Base-by-base conservation (phyloP, 2,797 vertebrate genomes). In the Eptatretus atami region DNA sequence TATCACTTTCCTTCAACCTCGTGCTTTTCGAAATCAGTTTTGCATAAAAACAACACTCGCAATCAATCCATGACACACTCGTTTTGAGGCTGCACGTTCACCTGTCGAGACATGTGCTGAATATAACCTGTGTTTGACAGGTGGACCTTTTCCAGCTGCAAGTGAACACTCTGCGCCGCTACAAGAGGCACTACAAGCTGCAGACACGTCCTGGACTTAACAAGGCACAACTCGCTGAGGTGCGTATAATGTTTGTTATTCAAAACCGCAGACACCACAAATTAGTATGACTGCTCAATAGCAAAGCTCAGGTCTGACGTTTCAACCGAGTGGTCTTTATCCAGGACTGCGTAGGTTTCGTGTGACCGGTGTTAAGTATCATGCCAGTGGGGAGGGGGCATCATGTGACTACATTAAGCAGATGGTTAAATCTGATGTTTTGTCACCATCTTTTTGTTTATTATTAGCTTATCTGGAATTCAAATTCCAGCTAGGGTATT, bases 91-190 rank as follows among this genome's bases (percentile, higher is more conserved):
- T 44, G 31, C 4, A 44, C 31, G 31, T 44, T 44, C 31, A 44
- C 31, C 31, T 44, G 31, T 44, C 31, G 31, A 44, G 31, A 44
- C 31, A 31, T 31, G 19, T 65, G 67, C 19, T 66, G 53, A 6
- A 9, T 53, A 60, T 64, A 64, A 3, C 69, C 24, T 15, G 65
- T 73, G 67, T 13, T 9, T 67, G 73, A 70, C 70, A 98, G 92
- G 92, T 96, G 65, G 92, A 96, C 71, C 76, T 95, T 67, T 98
- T 95, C 77, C 92, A 98, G 78, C 79, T 98, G 68, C 92, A 98
- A 68, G 87, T 95, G 74, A 98, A 96, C 73, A 95, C 92, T 2
- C 69, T 98, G 68, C 78, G 90, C 64, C 86, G 87, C 69, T 96
- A 98, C 72, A 98, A 98, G 77, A 77, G 92, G 70, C 90, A 95